These are phyloP conservation scores for Scaeva pyrastri DNA, from an alignment of 2,888 invertebrate genomes.

Conservation along the genomic window DNA sequence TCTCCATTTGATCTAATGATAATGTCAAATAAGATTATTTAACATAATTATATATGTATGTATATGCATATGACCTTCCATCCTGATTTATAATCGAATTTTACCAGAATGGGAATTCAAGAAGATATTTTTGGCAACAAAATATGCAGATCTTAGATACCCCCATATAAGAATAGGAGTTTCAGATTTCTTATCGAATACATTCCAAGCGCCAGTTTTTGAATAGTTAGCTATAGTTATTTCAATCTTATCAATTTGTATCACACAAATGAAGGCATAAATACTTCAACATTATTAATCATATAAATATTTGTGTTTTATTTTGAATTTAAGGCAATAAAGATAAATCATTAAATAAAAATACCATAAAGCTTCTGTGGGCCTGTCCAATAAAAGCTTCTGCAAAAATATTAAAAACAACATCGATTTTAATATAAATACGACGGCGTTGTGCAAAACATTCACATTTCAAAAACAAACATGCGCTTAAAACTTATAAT, in stretches of 20 bases:
- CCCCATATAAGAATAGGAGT: not conserved
- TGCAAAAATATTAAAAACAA: not conserved
- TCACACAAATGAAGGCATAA: not conserved
- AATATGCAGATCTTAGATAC: not conserved
- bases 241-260: not conserved
- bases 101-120: not conserved
- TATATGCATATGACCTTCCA: not conserved
- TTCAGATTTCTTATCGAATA: not conserved
- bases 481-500: constrained; percentile 80
- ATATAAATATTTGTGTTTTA: not conserved
- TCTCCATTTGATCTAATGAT: too few species aligned
- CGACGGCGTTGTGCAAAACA: not conserved
- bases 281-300: not conserved
- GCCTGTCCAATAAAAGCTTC: not conserved
- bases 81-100: not conserved
- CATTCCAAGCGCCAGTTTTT: not conserved
- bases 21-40: too few species aligned
- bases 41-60: too few species aligned
- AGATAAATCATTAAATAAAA: constrained; percentile 5
- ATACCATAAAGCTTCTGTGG: constrained; percentile 14
- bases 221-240: not conserved
- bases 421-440: constrained; percentile 21
- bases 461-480: constrained; percentile 43
- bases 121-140: not conserved
- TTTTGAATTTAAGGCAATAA: constrained; percentile 14